Evolutionary conservation across 23 tunicate genomes (phyloP), one percentile per base, ranked within the genome.

Genomic region (Botrylloides violaceus): DNA sequence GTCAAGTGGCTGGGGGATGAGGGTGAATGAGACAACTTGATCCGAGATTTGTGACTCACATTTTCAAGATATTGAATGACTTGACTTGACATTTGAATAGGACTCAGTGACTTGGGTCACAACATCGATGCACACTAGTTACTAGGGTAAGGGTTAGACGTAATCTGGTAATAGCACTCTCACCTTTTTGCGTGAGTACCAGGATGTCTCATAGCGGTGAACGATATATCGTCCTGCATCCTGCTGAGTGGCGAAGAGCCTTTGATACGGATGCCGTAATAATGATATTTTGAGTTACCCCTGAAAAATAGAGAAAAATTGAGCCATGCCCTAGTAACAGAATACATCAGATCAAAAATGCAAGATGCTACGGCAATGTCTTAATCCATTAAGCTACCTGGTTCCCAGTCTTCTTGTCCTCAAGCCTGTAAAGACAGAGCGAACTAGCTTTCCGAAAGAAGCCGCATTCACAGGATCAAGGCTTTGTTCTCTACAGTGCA

Each of bases 391-490:
- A 9, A 43, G 12, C 53, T 23, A 90, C 97, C 97, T 75, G 12
- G 99, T 95, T 19, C 99, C 99, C 21, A 95, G 86, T 2, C 99
- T 73, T 48, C 99, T 75, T 3, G 99, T 95, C 36, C 95, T 66
- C 35, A 95, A 80, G 18, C 96, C 96, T 20, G 82, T 57, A 65
- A 95, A 95, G 30, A 95, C 96, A 29, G 99, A 95, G 47, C 99
- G 71, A 6, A 95, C 99, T 4, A 95, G 92, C 55, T 95, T 95
- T 2, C 99, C 99, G 33, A 91, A 95, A 2, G 96, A 87, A 2
- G 99, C 99, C 9, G 99, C 99, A 64, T 95, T 95, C 28, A 95
- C 99, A 3, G 99, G 99, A 26, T 95, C 99, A 4, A 87, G 79
- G 39, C 65, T 73, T 66, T 87, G 95, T 56, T 95, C 86, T 58